Evolutionary conservation across 1,140 invertebrate species (phyloP), one percentile per base, ranked within the genome.

Genomic region (Antheraea mylitta): DNA sequence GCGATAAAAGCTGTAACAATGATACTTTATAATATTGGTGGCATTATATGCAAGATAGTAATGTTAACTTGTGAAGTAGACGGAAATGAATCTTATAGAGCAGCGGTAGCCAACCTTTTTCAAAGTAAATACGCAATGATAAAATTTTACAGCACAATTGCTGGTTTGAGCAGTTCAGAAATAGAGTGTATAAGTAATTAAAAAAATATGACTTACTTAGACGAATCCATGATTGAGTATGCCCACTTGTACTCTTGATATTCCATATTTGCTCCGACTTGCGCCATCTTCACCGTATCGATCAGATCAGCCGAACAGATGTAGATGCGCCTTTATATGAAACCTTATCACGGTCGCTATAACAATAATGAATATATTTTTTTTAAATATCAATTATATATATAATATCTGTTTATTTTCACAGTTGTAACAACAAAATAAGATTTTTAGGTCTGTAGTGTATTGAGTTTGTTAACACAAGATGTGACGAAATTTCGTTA

Each of bases 161-260:
- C 38, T 42, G 38, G 8, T 8, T 42, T 42, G 11, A 9, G 38
- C 38, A 8, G 38, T 42, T 42, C 38, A 42, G 0, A 42, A 42
- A 42, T 7, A 42, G 7, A 42, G 38, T 42, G 11, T 42, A 42
- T 7, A 42, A 11, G 38, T 2, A 42, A 42, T 30, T 42, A 53
- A 16, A 1, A 53, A 13, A 16, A 16, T 53, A 59, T 59, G 18
- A 80, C 73, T 85, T 75, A 93, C 92, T 92, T 93, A 69, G 97
- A 98, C 58, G 98, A 99, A 94, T 99, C 98, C 96, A 99, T 98
- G 84, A 99, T 97, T 81, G 97, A 97, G 89, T 98, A 98, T 63
- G 97, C 97, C 97, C 97, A 95, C 81, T 95, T 95, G 81, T 95
- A 94, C 86, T 95, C 94, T 75, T 93, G 91, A 78, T 92, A 93